Evolutionary conservation across 2,113 vertebrate genomes (phyloP).

Genomic region (Bostrychus sinensis): DNA sequence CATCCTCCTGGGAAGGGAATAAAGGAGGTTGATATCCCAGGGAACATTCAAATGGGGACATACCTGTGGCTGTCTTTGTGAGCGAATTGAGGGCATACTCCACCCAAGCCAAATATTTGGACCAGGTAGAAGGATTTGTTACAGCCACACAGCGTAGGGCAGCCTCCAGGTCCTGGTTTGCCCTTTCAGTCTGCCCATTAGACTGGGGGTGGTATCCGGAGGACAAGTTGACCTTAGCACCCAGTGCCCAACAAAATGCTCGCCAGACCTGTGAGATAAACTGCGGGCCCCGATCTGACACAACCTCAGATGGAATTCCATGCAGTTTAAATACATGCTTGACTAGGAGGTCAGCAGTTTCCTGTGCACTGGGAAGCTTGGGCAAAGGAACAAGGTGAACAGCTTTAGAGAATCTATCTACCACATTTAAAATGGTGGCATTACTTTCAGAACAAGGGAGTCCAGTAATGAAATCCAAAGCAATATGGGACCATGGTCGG

Average conservation of each 20-base stretch:
- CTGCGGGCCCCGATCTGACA: not conserved
- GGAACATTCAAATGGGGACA: not conserved
- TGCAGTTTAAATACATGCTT: not conserved
- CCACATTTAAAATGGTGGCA: not conserved
- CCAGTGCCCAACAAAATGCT: not conserved
- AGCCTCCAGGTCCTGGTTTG: not conserved
- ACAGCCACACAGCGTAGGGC: not conserved
- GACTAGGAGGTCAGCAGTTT: not conserved
- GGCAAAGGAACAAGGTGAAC: not conserved
- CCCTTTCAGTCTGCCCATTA: not conserved
- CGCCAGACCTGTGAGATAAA: not conserved
- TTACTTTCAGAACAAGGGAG: not conserved
- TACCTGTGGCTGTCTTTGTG: not conserved
- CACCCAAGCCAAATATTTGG: not conserved
- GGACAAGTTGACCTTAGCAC: not conserved
- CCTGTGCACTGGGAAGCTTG: not conserved
- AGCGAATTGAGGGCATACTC: slow-evolving; percentile 8
- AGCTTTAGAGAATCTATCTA: not conserved
- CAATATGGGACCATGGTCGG: not conserved
- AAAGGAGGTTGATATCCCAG: not conserved
- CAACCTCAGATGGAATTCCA: not conserved
- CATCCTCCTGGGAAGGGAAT: not conserved
- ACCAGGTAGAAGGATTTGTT: not conserved
- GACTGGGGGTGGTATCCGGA: not conserved
- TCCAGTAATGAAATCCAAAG: not conserved